Evolutionary conservation across 1,140 invertebrate species (phyloP), one percentile per base, ranked within the genome.

Genomic region (Heliothis subflexa): DNA sequence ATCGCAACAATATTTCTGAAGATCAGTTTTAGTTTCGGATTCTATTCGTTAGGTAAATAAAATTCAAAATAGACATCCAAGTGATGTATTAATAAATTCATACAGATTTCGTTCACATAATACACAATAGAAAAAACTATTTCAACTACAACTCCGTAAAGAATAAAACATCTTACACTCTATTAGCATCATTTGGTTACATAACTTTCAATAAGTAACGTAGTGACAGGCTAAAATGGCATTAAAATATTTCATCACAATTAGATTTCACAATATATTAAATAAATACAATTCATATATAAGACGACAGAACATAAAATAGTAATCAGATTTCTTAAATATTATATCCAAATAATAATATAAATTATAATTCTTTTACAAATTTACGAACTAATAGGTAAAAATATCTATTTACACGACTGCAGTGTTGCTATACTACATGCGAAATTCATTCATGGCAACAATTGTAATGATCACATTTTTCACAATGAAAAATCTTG

Each of bases 151-250:
- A 91, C 84, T 92, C 83, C 88, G 89, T 90, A 91, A 83, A 91
- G 88, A 92, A 89, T 92, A 93, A 92, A 93, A 94, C 91, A 89
- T 91, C 88, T 92, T 93, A 93, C 76, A 85, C 71, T 50, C 87
- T 93, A 90, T 91, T 91, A 93, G 92, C 92, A 91, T 93, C 90
- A 94, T 94, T 94, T 94, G 93, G 93, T 94, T 94, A 93, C 86
- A 94, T 89, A 92, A 91, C 83, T 88, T 90, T 85, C 82, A 86
- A 90, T 88, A 88, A 89, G 87, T 90, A 91, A 91, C 86, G 89
- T 91, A 93, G 84, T 89, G 85, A 87, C 84, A 89, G 85, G 86
- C 90, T 94, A 91, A 92, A 94, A 92, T 94, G 92, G 91, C 91
- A 92, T 91, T 92, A 89, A 91, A 91, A 91, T 89, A 91, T 88